Percentiles rank a stretch among this genome's conserved stretches.
These are phyloP conservation scores for Nomada ruficornis DNA, from an alignment of 2,888 invertebrate species.

Conservation along the genomic window DNA sequence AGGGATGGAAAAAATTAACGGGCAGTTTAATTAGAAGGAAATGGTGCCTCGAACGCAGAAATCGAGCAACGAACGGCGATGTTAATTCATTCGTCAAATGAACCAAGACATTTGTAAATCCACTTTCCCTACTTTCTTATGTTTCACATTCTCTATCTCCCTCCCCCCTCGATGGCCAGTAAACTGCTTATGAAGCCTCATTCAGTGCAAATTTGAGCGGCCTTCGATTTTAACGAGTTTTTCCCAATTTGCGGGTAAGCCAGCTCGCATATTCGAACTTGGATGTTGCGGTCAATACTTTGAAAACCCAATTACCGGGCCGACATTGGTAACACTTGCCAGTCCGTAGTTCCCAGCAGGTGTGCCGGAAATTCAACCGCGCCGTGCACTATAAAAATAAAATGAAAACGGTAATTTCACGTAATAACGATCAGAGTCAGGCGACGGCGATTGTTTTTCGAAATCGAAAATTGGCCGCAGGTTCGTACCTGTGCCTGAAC, in stretches of 20 bases:
- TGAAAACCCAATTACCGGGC: constrained; percentile 51
- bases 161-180: neutral
- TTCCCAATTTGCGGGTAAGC: constrained; percentile 35
- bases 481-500: neutral
- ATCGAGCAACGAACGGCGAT: neutral
- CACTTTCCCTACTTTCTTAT: neutral
- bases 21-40: neutral
- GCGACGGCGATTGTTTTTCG: neutral
- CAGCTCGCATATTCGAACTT: constrained; percentile 34
- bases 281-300: constrained; percentile 46
- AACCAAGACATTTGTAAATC: constrained; percentile 5
- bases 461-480: neutral
- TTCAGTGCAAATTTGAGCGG: constrained; percentile 10
- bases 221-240: constrained; percentile 45
- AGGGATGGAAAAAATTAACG: neutral
- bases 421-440: constrained; percentile 9
- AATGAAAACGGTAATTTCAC: neutral
- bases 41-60: neutral
- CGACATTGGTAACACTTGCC: constrained; percentile 32
- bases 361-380: neutral
- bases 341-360: constrained; percentile 32
- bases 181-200: constrained; percentile 24
- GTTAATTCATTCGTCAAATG: constrained; percentile 28
- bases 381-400: constrained; percentile 12
- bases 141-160: neutral